phyloP scores from a whole-genome alignment of 1,140 invertebrate species.

The Aleiodes sp. region DNA sequence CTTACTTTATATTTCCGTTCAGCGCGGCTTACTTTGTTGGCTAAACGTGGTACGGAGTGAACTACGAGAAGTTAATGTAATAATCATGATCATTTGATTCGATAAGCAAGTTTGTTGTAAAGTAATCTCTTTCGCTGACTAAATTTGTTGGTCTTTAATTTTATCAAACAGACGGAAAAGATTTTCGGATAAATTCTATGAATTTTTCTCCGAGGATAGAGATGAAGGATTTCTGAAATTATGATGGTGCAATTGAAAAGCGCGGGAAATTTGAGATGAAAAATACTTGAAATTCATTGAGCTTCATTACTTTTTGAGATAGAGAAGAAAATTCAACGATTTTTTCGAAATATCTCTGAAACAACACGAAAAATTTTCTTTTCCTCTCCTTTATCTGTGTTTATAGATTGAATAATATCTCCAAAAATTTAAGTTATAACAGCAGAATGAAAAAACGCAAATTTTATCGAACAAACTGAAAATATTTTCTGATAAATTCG shows the following conservation, averaged over 20 bases:
- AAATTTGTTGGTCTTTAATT: constrained; percentile 15
- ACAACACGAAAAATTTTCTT: background rate
- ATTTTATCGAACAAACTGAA: no score
- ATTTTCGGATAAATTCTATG: no score
- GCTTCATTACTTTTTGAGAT: no score
- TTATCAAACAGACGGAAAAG: no score
- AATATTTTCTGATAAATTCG: no score
- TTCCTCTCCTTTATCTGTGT: background rate
- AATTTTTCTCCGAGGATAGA: no score
- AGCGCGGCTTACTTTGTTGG: background rate
- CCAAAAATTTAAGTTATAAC: constrained; percentile 60
- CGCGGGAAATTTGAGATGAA: no score
- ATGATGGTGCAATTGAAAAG: no score
- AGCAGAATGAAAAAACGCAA: constrained; percentile 43
- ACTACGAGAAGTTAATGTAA: constrained; percentile 11
- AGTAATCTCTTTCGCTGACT: background rate
- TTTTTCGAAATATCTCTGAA: no score
- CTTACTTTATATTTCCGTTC: background rate
- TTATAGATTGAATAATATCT: background rate
- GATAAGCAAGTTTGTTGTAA: constrained; percentile 5
- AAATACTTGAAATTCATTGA: no score
- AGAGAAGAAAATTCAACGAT: no score
- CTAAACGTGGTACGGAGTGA: background rate
- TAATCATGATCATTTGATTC: constrained; percentile 20
- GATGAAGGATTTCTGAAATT: no score